phyloP scores from a whole-genome alignment of 1,140 invertebrate genomes.

The Halyomorpha halys region DNA sequence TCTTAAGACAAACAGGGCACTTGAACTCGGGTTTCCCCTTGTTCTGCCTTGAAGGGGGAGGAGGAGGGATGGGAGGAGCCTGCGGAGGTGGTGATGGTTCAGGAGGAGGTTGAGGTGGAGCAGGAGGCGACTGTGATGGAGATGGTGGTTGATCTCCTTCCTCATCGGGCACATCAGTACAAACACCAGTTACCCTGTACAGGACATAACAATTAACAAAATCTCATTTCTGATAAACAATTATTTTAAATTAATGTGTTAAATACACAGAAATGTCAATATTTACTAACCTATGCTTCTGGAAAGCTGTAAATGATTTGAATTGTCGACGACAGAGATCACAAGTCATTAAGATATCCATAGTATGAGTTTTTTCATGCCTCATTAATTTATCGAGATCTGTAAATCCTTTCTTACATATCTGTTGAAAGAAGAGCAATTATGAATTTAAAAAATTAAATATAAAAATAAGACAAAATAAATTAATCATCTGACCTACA shows the following conservation, averaged over 20 bases:
- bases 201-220: not conserved
- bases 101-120: not conserved
- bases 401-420: slow-evolving; percentile 31
- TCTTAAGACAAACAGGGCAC: slow-evolving; percentile 22
- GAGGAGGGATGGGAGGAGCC: not conserved
- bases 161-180: slow-evolving; percentile 7
- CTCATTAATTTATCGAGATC: slow-evolving; percentile 29
- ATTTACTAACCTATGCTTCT: slow-evolving; percentile 25
- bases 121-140: not conserved
- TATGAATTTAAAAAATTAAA: no score
- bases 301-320: slow-evolving; percentile 26
- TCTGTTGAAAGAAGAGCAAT: not conserved
- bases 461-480: no score
- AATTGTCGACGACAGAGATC: slow-evolving; percentile 27
- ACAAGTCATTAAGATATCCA: slow-evolving; percentile 26
- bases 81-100: not conserved
- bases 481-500: no score
- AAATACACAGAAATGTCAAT: no score
- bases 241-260: no score
- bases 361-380: slow-evolving; percentile 27
- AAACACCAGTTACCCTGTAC: slow-evolving; percentile 4
- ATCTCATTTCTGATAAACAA: no score
- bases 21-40: slow-evolving; percentile 26
- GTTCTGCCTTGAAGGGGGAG: not conserved
- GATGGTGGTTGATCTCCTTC: slow-evolving; percentile 1